phyloP scores from a whole-genome alignment of 2,797 vertebrate genomes.

The Alca torda region DNA sequence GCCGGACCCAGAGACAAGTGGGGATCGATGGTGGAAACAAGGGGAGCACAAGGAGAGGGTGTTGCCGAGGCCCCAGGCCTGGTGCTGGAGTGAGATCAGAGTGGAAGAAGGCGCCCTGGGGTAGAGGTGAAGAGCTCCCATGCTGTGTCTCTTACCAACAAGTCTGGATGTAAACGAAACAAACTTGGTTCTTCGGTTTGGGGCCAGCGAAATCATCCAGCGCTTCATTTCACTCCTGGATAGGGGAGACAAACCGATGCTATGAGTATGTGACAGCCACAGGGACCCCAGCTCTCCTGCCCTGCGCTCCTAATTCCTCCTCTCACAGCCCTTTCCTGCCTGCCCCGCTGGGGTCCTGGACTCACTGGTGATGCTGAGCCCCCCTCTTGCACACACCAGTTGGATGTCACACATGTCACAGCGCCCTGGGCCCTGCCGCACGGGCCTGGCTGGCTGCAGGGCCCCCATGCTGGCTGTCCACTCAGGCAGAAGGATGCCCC shows the following conservation, averaged over 20 bases:
- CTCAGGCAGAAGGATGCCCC: background rate
- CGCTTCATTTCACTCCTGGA: conserved; percentile 95
- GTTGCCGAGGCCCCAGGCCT: background rate
- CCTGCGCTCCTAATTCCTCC: background rate
- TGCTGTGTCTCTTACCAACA: conserved; percentile 78
- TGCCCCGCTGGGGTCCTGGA: background rate
- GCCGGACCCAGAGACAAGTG: background rate
- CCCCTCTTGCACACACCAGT: rapidly evolving
- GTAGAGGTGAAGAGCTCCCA: background rate
- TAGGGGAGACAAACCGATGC: background rate
- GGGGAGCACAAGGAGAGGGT: background rate
- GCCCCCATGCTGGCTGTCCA: background rate
- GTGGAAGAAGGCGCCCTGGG: background rate
- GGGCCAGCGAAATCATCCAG: conserved; percentile 92
- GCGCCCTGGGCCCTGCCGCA: background rate
- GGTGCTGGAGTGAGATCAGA: background rate
- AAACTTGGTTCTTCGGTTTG: conserved; percentile 91
- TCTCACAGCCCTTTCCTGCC: background rate
- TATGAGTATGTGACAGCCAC: rapidly evolving
- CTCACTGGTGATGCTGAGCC: background rate
- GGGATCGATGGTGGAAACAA: background rate
- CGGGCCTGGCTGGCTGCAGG: background rate
- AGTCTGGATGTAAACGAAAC: conserved; percentile 89
- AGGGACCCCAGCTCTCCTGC: background rate
- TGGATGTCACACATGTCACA: background rate